Percentiles rank a stretch among this genome's conserved stretches.
These are phyloP conservation scores for Dioctria linearis DNA, from an alignment of 2,888 invertebrate species.

Conservation along the genomic window DNA sequence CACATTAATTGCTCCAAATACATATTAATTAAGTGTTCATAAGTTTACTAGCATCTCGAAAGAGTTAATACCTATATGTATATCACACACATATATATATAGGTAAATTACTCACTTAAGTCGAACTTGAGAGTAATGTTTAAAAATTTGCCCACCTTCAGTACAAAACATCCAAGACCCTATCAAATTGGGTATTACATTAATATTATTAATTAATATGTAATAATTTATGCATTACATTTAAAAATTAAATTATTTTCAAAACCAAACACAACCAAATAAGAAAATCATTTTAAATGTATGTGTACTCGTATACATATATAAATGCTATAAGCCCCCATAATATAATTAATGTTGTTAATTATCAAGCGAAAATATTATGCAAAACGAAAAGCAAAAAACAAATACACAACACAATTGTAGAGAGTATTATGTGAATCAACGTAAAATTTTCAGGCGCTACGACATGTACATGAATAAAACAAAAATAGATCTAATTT, in stretches of 20 bases:
- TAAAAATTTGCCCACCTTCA: conserved; percentile 51
- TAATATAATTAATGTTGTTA: conserved; percentile 5
- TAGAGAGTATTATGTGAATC: conserved; percentile 31
- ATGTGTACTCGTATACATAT: not conserved
- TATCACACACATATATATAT: too few species aligned
- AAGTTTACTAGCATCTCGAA: conserved; percentile 10
- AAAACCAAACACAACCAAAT: conserved; percentile 22
- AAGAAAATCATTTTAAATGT: conserved; percentile 11
- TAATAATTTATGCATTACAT: conserved; percentile 35
- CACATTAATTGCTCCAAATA: not conserved
- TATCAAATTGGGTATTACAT: conserved; percentile 14
- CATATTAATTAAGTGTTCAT: conserved; percentile 41
- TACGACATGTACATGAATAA: conserved; percentile 67
- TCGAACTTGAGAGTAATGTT: conserved; percentile 34
- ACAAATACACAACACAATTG: conserved; percentile 22
- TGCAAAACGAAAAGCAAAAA: conserved; percentile 6
- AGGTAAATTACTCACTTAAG: conserved; percentile 19
- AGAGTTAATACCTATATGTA: conserved; percentile 4
- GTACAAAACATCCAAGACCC: conserved; percentile 53
- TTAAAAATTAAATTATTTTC: conserved; percentile 1
- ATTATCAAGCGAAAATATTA: conserved; percentile 1
- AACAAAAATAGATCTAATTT: conserved; percentile 63
- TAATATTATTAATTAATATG: not conserved
- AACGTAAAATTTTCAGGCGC: conserved; percentile 62
- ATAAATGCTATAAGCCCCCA: not conserved